A percentile compares a stretch with the other conserved stretches of the same genome.
Evolutionary conservation across 2,797 vertebrate species (phyloP).

Genomic region (Vireo griseus): DNA sequence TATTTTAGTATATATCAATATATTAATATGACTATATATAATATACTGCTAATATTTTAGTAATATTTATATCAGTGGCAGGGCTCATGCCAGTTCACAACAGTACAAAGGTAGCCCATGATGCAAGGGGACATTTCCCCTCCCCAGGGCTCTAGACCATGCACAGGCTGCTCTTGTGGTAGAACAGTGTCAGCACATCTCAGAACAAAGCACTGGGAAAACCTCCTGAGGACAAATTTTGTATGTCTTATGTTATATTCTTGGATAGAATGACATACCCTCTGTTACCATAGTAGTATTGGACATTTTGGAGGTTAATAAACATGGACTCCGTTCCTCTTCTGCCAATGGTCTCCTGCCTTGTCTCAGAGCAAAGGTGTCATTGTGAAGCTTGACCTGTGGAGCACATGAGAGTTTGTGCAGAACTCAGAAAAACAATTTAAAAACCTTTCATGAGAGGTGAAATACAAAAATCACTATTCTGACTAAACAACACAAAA

Average conservation of each 20-base stretch:
- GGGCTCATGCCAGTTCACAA: not conserved
- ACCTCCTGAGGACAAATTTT: not conserved
- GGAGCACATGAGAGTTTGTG: accelerated
- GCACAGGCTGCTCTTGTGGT: not conserved
- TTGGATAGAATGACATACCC: not conserved
- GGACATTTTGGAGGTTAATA: not conserved
- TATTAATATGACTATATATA: not conserved
- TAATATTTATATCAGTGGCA: not conserved
- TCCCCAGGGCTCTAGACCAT: not conserved
- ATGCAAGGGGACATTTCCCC: not conserved
- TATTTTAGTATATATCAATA: not conserved
- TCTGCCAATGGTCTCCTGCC: not conserved
- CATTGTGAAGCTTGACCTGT: not conserved
- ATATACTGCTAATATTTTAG: not conserved
- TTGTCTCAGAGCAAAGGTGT: not conserved
- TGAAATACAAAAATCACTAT: not conserved
- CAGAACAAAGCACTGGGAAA: not conserved
- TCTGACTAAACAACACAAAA: not conserved
- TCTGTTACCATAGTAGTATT: not conserved
- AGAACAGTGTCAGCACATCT: not conserved
- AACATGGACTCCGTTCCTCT: not conserved
- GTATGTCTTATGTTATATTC: not conserved
- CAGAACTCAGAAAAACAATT: not conserved
- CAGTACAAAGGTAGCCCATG: not conserved
- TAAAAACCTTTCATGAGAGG: not conserved